phyloP scores from a whole-genome alignment of 1,140 invertebrate species.

The Mactra quadrangularis region DNA sequence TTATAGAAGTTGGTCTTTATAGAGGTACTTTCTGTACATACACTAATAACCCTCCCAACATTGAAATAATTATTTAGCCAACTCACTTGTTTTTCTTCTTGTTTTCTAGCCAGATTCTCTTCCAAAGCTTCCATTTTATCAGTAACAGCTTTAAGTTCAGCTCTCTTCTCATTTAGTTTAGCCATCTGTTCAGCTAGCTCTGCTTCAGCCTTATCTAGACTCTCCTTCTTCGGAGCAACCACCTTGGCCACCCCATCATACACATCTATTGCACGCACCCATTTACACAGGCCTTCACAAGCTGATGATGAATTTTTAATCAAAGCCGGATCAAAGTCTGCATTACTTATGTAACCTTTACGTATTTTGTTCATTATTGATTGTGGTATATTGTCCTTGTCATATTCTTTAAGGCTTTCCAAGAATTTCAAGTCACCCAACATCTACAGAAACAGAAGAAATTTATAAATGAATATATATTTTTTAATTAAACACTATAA shows the following conservation, averaged over 20 bases:
- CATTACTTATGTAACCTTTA: conserved; percentile 81
- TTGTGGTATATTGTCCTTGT: conserved; percentile 84
- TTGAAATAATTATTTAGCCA: too few species aligned
- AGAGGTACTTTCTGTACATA: too few species aligned
- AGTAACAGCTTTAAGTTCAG: conserved; percentile 81
- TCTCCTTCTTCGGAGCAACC: conserved; percentile 82
- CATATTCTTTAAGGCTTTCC: conserved; percentile 84
- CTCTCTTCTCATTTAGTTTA: conserved; percentile 79
- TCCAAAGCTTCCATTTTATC: conserved; percentile 80
- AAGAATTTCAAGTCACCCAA: conserved; percentile 86
- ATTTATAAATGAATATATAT: too few species aligned
- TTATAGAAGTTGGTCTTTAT: too few species aligned
- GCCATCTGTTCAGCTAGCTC: conserved; percentile 79
- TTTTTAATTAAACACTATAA: too few species aligned
- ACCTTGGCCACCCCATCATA: conserved; percentile 83
- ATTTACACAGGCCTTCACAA: conserved; percentile 84
- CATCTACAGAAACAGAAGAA: conserved; percentile 88
- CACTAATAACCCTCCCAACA: too few species aligned
- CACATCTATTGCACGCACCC: conserved; percentile 82
- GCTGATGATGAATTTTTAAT: conserved; percentile 83
- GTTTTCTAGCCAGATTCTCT: conserved; percentile 80
- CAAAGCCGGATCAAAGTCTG: conserved; percentile 82
- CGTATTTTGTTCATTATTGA: conserved; percentile 82
- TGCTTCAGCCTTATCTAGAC: conserved; percentile 78
- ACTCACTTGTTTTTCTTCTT: conserved; percentile 82